phyloP scores from a whole-genome alignment of 2,797 vertebrate species.

The Onychomys arenicola region DNA sequence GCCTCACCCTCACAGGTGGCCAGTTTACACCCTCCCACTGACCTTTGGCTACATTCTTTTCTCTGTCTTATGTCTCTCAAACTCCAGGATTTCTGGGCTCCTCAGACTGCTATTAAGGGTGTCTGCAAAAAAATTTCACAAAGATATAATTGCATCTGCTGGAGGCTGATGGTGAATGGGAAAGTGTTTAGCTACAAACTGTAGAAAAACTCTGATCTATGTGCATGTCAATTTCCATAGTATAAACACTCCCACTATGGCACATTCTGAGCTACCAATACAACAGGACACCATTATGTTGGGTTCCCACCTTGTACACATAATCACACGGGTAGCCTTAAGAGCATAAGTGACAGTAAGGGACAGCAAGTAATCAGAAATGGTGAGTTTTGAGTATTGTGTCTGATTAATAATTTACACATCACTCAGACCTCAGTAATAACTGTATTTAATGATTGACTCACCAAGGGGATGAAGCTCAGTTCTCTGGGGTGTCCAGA shows the following conservation, averaged over 20 bases:
- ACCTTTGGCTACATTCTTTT: background rate
- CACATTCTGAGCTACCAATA: background rate
- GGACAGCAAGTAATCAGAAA: background rate
- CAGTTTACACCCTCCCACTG: background rate
- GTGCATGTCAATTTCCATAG: background rate
- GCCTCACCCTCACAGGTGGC: background rate
- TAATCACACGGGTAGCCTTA: fast-evolving
- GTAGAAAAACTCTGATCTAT: background rate
- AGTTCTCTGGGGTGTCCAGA: background rate
- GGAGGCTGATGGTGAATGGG: background rate
- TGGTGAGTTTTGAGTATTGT: background rate
- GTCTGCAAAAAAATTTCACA: background rate
- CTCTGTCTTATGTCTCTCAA: background rate
- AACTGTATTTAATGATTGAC: background rate
- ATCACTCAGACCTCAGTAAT: background rate
- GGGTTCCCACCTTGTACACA: background rate
- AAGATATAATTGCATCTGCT: background rate
- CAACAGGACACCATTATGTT: too few relatives aligned
- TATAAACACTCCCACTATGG: background rate
- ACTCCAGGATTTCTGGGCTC: background rate
- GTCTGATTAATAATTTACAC: background rate
- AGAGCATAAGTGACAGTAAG: background rate
- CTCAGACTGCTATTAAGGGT: background rate
- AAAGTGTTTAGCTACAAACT: background rate
- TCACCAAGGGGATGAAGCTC: background rate